Base-by-base conservation (phyloP, 2,888 invertebrate species). In the Coremacera marginata region DNA sequence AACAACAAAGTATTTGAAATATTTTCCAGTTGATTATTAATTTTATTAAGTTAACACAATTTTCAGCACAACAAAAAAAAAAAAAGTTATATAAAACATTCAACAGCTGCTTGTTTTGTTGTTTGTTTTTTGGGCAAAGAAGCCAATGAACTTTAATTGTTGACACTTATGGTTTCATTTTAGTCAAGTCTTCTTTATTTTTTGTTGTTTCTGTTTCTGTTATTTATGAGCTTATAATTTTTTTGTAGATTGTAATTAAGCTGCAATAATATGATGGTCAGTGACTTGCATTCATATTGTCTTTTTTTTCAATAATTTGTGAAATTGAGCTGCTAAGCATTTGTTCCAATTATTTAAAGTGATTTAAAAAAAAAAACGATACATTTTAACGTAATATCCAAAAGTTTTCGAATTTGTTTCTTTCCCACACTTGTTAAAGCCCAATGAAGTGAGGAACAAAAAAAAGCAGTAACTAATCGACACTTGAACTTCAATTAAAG, bases 71-170 rank as follows among this genome's bases (percentile, higher is more conserved):
- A 0, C 14, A 9, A 25, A 25, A 25, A 60, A 25, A 60, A 25
- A 14, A 60, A 60, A 5, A 60, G 27, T 5, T 27, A 60, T 14
- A n/a, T n/a, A n/a, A n/a, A n/a, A n/a, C n/a, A n/a, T 2, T 14
- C 44, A 11, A 60, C 5, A 60, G 60, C 11, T 44, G 5, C 22
- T 60, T 60, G 11, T 60, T 11, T 14, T 60, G 60, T 9, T 22
- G 4, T n/a, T 25, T 4, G 4, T 60, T 27, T 60, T 22, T 25
- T 27, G 16, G 14, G 9, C 27, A 67, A 11, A 3, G 52, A 49
- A 68, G 68, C 55, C 65, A 71, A 67, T 71, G 71, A 76, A 76
- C 76, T 76, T 70, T 78, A 71, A 79, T 80, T 80, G 81, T 80
- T 80, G 76, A 79, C 81, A 82, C 76, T 81, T 74, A 60, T 67